Conservation (phyloP, 2,888 invertebrate genomes). For the Lochmaea capreae region DNA sequence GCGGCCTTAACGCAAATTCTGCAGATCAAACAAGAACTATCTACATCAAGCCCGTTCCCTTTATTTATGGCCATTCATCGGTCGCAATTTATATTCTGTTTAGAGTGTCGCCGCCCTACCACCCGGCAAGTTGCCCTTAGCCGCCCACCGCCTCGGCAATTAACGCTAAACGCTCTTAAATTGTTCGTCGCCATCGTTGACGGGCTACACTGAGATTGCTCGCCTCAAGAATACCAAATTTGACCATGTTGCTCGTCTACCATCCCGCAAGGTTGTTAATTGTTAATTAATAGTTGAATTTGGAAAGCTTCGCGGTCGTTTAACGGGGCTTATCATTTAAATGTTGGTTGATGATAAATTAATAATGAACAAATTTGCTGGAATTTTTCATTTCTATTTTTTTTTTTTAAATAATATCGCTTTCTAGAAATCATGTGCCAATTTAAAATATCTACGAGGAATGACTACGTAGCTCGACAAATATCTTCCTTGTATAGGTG, state of each 20-base stretch:
- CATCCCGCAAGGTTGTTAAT: constrained; percentile 29
- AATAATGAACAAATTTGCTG: not conserved
- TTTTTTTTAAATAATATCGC: too few species aligned
- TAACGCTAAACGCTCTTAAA: constrained; percentile 50
- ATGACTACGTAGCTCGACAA: too few species aligned
- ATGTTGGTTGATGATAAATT: not conserved
- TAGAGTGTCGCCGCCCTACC: constrained; percentile 47
- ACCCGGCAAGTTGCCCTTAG: constrained; percentile 10
- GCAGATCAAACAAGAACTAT: constrained; percentile 42
- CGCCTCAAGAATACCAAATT: constrained; percentile 46
- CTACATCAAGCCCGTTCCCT: constrained; percentile 26
- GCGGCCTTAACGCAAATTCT: constrained; percentile 35
- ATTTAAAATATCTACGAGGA: too few species aligned
- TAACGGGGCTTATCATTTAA: not conserved
- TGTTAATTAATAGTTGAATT: constrained; percentile 41
- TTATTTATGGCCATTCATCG: constrained; percentile 47
- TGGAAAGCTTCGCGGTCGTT: not conserved
- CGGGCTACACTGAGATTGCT: constrained; percentile 45
- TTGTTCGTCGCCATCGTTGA: constrained; percentile 47
- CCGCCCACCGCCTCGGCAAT: constrained; percentile 46
- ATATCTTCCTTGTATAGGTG: too few species aligned
- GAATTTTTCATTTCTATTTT: not conserved
- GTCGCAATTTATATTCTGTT: constrained; percentile 53
- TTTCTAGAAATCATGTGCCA: too few species aligned
- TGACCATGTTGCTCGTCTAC: constrained; percentile 32